A percentile compares a stretch with the other conserved stretches of the same genome.
Evolutionary conservation across 1,140 invertebrate genomes (phyloP).

Genomic region (Trachymyrmex septentrionalis): DNA sequence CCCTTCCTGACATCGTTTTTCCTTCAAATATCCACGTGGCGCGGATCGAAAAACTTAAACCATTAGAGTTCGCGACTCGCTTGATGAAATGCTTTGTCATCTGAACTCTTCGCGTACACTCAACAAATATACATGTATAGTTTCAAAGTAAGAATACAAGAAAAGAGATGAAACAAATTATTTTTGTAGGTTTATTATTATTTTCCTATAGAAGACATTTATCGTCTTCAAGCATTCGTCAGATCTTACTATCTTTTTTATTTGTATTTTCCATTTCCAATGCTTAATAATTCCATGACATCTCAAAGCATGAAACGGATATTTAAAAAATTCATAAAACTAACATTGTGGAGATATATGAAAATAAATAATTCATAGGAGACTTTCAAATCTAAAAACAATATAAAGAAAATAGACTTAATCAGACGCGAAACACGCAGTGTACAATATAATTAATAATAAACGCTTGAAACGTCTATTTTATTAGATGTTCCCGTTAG

Average conservation of each 20-base stretch:
- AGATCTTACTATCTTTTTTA: not conserved
- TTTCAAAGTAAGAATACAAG: constrained; percentile 20
- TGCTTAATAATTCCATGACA: not conserved
- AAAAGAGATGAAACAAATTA: not conserved
- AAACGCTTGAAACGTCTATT: no score
- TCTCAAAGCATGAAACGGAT: not conserved
- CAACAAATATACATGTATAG: constrained; percentile 51
- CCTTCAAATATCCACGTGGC: constrained; percentile 4
- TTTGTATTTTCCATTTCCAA: not conserved
- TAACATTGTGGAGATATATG: not conserved
- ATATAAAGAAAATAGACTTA: no score
- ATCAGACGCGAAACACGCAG: no score
- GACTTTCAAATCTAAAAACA: not conserved
- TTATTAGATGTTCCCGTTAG: no score
- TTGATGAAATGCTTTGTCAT: constrained; percentile 34
- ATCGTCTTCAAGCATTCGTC: not conserved
- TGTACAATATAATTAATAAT: no score
- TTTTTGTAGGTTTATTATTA: not conserved
- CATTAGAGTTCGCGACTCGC: constrained; percentile 62
- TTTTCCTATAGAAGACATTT: not conserved
- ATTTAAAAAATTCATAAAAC: not conserved
- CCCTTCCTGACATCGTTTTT: not conserved
- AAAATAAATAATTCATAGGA: not conserved
- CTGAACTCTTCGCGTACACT: constrained; percentile 39
- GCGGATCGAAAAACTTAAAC: constrained; percentile 62